Base-by-base conservation (phyloP, 2,797 vertebrate species). In the Dendrocincla tyrannina region DNA sequence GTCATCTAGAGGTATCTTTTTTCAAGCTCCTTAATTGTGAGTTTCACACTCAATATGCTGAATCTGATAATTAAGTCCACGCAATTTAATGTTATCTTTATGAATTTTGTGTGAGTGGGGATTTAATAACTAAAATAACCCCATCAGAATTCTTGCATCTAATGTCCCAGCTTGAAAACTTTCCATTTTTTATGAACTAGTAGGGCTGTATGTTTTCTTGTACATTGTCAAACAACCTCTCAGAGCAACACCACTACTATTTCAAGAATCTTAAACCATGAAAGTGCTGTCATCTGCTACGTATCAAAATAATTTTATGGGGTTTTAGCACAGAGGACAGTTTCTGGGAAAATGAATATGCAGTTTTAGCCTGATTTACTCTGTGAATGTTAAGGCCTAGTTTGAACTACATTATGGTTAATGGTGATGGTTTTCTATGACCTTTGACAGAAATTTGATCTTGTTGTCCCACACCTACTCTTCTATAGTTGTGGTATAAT, bases 251-350 rank as follows among this genome's bases (percentile, higher is more conserved):
- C 17, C 46, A 63, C 55, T 87, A 74, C 66, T 46, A 85, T 90
- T 91, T 87, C 44, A 91, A 86, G 83, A 82, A 86, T 73, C 59
- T 82, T 90, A 92, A 91, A 72, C 50, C 17, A 52, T 27, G 28
- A 17, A 85, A 89, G 28, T 55, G 19, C 63, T 76, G 20, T 70
- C 77, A 66, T 86, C 91, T 95, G 91, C 69, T 95, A 91, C 78
- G 32, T 52, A 95, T 95, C 88, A 91, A 86, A 91, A 88, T 11
- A 12, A 30, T 85, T 91, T 89, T 88, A 77, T 81, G 59, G 41
- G 37, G 23, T 33, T 89, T 80, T 41, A 93, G 25, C n/a, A 42
- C 16, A 80, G 78, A 42, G 10, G 44, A 72, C 50, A 55, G 17
- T 78, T 90, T 91, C 53, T 44, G 76, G 73, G 75, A 84, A 81